Base-by-base conservation (phyloP, 2,113 vertebrate genomes). In the Peromyscus californicus region DNA sequence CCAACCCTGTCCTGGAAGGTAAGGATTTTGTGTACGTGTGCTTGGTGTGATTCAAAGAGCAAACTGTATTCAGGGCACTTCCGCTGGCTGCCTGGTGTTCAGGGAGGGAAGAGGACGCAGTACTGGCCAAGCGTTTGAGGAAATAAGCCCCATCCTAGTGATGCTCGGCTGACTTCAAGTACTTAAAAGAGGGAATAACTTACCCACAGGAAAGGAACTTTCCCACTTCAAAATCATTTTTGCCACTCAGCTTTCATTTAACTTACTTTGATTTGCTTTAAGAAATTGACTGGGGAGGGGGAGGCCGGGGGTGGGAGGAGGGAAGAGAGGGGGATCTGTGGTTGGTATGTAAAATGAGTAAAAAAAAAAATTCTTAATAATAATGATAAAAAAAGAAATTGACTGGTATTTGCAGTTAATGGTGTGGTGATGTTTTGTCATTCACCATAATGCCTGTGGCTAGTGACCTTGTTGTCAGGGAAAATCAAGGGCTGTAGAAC, bases 1-100 rank as follows among this genome's bases (percentile, higher is more conserved):
- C 99, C 85, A 99, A 99, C 98, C 99, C 99, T 4, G 99, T 99
- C 96, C 99, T 99, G 94, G 99, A 99, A 99, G 99, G 99, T 99
- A 99, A 99, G 99, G 98, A 72, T 88, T 74, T 11, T 15, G 12
- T 89, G 0, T 0, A 0, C 39, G 48, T 91, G 0, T 59, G 45
- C 76, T 75, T 21, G 2, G 1, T 45, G 65, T 74, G 57, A 83
- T 51, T 45, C 0, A 1, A 33, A 48, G 5, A 9, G 2, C 74
- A 24, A 48, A 42, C 74, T 67, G 15, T 69, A 54, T 63, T 65
- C 24, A 0, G 65, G 57, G 39, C 15, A 12, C 21, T n/a, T 88
- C 26, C 26, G 31, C 42, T 39, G 67, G 31, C 42, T 39, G 67
- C 63, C 84, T 33, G 61, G n/a, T 33, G 10, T 45, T 31, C 89